These are phyloP conservation scores for Syrista parreyssii DNA, from an alignment of 2,888 invertebrate species.

Conservation along the genomic window DNA sequence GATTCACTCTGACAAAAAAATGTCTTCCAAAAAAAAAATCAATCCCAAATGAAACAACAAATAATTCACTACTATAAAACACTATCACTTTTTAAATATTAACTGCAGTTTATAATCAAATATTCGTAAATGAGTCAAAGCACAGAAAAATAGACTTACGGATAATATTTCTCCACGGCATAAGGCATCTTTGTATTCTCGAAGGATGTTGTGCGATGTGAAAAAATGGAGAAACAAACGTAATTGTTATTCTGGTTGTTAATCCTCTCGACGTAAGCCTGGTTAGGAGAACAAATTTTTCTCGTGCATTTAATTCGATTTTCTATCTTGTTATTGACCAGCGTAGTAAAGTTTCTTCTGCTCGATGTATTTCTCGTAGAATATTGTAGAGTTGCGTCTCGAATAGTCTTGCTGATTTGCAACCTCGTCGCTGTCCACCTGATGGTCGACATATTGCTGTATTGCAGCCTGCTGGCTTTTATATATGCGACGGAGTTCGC, in stretches of 20 bases:
- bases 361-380: background rate
- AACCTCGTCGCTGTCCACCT: constrained; percentile 48
- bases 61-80: no score
- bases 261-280: no score
- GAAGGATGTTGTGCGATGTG: constrained; percentile 7
- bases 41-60: no score
- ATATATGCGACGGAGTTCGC: constrained; percentile 20
- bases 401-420: constrained; percentile 3
- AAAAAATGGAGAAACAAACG: constrained; percentile 24
- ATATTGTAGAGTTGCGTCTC: no score
- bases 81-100: no score
- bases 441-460: constrained; percentile 44
- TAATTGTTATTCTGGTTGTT: background rate
- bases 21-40: no score
- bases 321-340: background rate
- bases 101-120: no score
- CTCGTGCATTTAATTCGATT: constrained; percentile 1
- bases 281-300: no score
- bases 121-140: no score
- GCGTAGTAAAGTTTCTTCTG: background rate
- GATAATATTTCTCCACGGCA: constrained; percentile 45
- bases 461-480: constrained; percentile 20
- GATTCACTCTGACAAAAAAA: no score
- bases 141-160: constrained; percentile 45
- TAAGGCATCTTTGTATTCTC: constrained; percentile 47